A percentile compares a stretch with the other conserved stretches of the same genome.
Conservation (phyloP, 2,797 vertebrate genomes). For the Chaetophractus vellerosus region DNA sequence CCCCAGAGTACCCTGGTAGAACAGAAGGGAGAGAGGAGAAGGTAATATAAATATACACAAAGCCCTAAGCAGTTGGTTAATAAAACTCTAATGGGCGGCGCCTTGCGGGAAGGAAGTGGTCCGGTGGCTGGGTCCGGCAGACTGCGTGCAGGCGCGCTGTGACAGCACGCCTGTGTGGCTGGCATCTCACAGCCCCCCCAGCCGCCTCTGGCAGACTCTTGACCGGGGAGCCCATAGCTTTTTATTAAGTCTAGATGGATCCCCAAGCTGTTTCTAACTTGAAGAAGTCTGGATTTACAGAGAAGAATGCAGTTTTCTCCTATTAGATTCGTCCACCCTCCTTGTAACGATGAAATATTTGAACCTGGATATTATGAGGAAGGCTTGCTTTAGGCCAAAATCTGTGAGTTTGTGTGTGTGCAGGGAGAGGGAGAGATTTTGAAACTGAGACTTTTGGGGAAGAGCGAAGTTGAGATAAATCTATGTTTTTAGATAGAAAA, state of each 20-base stretch:
- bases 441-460: neutral
- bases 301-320: constrained; percentile 48
- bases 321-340: neutral
- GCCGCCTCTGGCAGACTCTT: constrained; percentile 67
- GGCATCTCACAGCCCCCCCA: constrained; percentile 68
- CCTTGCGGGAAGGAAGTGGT: constrained; percentile 82
- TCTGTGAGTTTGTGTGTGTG: neutral
- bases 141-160: too few relatives aligned
- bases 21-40: constrained; percentile 47
- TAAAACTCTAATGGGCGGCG: constrained; percentile 74
- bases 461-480: neutral
- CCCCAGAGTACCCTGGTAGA: constrained; percentile 65
- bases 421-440: neutral
- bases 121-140: constrained; percentile 42
- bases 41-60: constrained; percentile 72
- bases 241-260: constrained; percentile 79
- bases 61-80: constrained; percentile 73
- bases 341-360: neutral
- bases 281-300: constrained; percentile 40
- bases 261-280: constrained; percentile 73
- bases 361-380: neutral
- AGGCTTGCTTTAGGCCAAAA: neutral
- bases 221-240: constrained; percentile 81
- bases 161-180: neutral
- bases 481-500: neutral